Percentiles rank a stretch among this genome's conserved stretches.
phyloP scores from a whole-genome alignment of 2,797 vertebrate genomes.

The Onychomys arenicola region DNA sequence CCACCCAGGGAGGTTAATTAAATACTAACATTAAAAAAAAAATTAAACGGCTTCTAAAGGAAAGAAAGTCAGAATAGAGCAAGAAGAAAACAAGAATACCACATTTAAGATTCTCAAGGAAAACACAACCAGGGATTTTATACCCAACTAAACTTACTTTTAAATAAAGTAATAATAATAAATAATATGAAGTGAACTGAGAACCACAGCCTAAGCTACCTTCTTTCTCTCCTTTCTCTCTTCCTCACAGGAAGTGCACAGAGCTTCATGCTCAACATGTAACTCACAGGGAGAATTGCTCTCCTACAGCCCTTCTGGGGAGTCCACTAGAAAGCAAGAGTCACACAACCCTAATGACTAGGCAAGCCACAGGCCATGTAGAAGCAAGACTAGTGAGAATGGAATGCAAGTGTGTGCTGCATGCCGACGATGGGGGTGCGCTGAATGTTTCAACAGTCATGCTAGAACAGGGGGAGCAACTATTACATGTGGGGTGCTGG shows the following conservation, averaged over 20 bases:
- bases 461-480: neutral
- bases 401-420: neutral
- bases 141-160: conserved; percentile 35
- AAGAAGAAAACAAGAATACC: conserved; percentile 1
- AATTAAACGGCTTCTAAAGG: neutral
- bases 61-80: conserved; percentile 25
- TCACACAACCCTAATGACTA: neutral
- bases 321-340: neutral
- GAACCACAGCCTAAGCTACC: too few species aligned
- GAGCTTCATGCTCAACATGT: neutral
- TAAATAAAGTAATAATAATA: too few species aligned
- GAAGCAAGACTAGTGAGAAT: neutral
- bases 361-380: neutral
- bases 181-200: too few species aligned
- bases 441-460: neutral
- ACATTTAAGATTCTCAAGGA: conserved; percentile 31
- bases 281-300: neutral
- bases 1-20: too few species aligned
- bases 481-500: neutral
- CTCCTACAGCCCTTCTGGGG: neutral
- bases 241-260: too few species aligned
- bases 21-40: too few species aligned
- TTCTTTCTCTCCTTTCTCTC: too few species aligned
- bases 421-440: neutral
- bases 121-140: conserved; percentile 31